phyloP scores from a whole-genome alignment of 2,888 invertebrate genomes.

The Pyrgus malvae region DNA sequence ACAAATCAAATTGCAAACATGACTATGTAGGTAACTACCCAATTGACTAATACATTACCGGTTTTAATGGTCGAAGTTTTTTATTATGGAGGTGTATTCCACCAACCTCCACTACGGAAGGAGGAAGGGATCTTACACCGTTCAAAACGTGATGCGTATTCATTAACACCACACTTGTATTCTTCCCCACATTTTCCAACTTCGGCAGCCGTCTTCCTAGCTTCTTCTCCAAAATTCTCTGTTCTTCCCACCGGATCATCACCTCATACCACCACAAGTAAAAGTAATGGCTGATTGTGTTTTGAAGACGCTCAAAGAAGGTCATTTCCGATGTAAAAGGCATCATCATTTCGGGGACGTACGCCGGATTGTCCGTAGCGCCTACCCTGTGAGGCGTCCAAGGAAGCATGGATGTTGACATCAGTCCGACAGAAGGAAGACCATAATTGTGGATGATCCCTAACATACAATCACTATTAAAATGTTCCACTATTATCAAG shows the following conservation, averaged over 20 bases:
- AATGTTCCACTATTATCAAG: slow-evolving; percentile 80
- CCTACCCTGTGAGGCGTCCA: slow-evolving; percentile 81
- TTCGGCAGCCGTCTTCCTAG: slow-evolving; percentile 56
- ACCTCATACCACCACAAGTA: slow-evolving; percentile 47
- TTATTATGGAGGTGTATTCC: slow-evolving; percentile 70
- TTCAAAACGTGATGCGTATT: slow-evolving; percentile 71
- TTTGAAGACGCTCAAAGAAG: slow-evolving; percentile 65
- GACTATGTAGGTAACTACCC: no score
- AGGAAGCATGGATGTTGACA: slow-evolving; percentile 79
- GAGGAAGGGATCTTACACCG: slow-evolving; percentile 61
- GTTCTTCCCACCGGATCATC: slow-evolving; percentile 44
- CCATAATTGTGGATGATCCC: slow-evolving; percentile 80
- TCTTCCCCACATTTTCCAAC: slow-evolving; percentile 57
- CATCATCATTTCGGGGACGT: slow-evolving; percentile 67
- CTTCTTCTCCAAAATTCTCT: slow-evolving; percentile 48
- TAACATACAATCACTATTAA: slow-evolving; percentile 82
- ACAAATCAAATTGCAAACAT: no score
- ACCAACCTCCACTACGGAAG: slow-evolving; percentile 74
- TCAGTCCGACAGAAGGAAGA: slow-evolving; percentile 80
- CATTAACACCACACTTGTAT: slow-evolving; percentile 67
- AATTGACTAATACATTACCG: no score
- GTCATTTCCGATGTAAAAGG: slow-evolving; percentile 55
- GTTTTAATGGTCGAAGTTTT: slow-evolving; percentile 39
- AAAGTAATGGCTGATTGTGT: slow-evolving; percentile 48
- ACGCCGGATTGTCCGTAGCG: slow-evolving; percentile 81